Conservation (phyloP, 2,888 invertebrate genomes). For the Pachydiplax longipennis region DNA sequence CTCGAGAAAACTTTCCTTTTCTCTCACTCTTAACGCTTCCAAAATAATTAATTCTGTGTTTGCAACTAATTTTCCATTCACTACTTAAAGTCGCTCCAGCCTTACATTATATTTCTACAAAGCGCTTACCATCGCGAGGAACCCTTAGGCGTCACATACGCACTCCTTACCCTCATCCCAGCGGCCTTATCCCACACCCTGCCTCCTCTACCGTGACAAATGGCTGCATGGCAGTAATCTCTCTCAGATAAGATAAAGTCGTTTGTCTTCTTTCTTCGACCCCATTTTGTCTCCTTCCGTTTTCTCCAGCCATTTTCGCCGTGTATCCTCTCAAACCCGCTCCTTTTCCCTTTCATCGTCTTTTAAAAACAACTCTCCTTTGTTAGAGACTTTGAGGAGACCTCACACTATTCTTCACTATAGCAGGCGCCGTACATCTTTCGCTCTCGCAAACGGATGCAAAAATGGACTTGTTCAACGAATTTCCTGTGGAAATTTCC, state of each 20-base stretch:
- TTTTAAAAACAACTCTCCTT: no score
- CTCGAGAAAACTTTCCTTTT: background rate
- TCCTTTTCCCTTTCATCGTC: background rate
- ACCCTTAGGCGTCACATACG: background rate
- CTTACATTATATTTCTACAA: background rate
- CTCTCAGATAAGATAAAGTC: constrained; percentile 28
- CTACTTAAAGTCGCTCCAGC: background rate
- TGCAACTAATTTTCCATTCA: background rate
- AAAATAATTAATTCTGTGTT: background rate
- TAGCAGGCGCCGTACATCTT: no score
- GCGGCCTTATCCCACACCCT: background rate
- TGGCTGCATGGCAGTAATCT: constrained; percentile 35
- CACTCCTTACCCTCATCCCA: background rate
- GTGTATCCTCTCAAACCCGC: background rate
- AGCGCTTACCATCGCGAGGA: background rate
- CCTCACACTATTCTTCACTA: no score
- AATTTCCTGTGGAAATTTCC: no score
- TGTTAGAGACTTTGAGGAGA: no score
- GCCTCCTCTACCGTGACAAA: constrained; percentile 25
- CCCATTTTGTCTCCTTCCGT: background rate
- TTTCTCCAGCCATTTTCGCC: background rate
- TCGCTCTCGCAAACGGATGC: no score
- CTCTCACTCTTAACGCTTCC: background rate
- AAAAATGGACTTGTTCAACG: no score
- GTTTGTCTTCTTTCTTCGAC: constrained; percentile 31